These are phyloP conservation scores for Acrocephalus kingi DNA, from an alignment of 2,113 vertebrate species.

Conservation along the genomic window DNA sequence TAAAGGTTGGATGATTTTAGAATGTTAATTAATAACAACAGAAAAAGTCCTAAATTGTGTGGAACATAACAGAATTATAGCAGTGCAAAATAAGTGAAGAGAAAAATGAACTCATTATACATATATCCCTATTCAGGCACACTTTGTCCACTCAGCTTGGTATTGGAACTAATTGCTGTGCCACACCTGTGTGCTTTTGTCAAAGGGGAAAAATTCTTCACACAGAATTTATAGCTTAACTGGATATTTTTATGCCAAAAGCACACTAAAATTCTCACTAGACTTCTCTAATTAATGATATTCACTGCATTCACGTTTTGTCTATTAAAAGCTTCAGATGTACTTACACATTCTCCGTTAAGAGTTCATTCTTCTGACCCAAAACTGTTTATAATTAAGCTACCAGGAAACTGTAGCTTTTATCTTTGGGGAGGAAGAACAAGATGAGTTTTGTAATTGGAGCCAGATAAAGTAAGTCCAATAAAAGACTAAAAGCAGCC, in stretches of 20 bases:
- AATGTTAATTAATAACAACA: not conserved
- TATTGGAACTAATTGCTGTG: not conserved
- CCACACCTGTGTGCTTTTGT: not conserved
- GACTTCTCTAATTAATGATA: not conserved
- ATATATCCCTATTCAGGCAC: not conserved
- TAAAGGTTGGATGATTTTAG: not conserved
- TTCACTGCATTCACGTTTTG: not conserved
- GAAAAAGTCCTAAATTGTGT: not conserved
- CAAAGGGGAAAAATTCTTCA: not conserved
- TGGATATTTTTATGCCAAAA: not conserved
- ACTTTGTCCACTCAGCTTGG: not conserved
- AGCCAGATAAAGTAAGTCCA: not conserved
- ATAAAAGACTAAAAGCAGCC: not conserved
- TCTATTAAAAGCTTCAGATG: not conserved
- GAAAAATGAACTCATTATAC: not conserved
- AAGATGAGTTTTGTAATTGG: conserved; percentile 1
- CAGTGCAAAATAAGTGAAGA: not conserved
- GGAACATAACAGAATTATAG: not conserved
- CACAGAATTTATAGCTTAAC: not conserved
- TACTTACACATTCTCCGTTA: not conserved
- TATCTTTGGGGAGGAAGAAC: not conserved
- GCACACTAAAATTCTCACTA: not conserved
- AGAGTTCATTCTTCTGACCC: not conserved
- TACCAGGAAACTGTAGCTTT: not conserved
- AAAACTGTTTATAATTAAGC: not conserved